Evolutionary conservation across 2,888 invertebrate genomes (phyloP), one percentile per base, ranked within the genome.

Genomic region (Oscheius sp.): DNA sequence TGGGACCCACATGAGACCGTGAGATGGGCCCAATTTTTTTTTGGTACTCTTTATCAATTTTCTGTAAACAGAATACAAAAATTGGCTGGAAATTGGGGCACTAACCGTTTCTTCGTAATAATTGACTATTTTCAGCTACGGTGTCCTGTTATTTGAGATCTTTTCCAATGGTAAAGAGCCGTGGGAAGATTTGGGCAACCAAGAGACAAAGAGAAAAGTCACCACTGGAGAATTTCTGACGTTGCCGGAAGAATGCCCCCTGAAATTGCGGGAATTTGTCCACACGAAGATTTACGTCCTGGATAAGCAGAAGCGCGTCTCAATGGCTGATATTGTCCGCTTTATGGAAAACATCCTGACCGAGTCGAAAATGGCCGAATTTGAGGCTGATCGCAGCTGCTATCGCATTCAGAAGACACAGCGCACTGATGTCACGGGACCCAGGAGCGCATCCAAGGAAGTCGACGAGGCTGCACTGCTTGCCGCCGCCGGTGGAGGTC

Each of bases 121-220:
- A 35, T 35, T 41, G 18, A 35, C 35, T 21, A 9, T 16, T 18
- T 63, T 63, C 75, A 75, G 78, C 59, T 78, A 74, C 45, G 80
- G 80, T 7, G 76, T 80, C 2, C 75, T 78, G 72, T 69, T 77
- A 49, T 80, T 35, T 52, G 80, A 80, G 49, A 73, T 80, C 13
- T 80, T 75, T 46, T 56, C 73, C 5, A 74, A 78, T 25, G 80
- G 78, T 16, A 61, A 68, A 25, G 80, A 80, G 23, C 80, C 80
- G 16, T 80, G 77, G 77, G 76, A 74, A 2, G 66, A 61, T 13
- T 45, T 66, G 7, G 61, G 58, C 13, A 80, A 80, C 49, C 73
- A 76, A 1, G 76, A 74, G 0, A 70, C 68, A 23, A 78, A 76
- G 63, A 66, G 21, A 13, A 68, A 72, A 3, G 52, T 78, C 6